Percentiles rank a stretch among this genome's conserved stretches.
These are phyloP conservation scores for Nothobranchius kuhntae DNA, from an alignment of 2,113 vertebrate species.

Conservation along the genomic window DNA sequence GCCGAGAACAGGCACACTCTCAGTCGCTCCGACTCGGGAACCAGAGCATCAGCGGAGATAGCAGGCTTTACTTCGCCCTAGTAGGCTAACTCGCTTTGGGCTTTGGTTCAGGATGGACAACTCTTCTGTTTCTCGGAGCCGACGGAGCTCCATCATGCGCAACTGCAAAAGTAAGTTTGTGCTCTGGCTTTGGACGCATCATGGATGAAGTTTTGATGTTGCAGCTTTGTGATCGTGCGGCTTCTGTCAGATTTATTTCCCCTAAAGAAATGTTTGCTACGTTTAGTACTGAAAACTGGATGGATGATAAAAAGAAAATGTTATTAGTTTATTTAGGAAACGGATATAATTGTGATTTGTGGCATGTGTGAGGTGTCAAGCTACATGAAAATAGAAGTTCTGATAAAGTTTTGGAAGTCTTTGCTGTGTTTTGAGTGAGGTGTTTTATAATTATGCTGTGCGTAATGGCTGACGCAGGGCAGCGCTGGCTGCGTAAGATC, in stretches of 20 bases:
- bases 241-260: conserved; percentile 7
- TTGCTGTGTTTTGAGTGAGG: neutral
- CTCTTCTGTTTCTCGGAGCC: conserved; percentile 76
- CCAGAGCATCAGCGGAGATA: conserved; percentile 85
- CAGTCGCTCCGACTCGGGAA: conserved; percentile 83
- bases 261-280: no score
- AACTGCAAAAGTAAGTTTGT: conserved; percentile 80
- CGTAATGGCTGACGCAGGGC: conserved; percentile 38
- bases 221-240: neutral
- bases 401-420: neutral
- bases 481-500: neutral
- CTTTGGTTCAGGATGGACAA: conserved; percentile 85
- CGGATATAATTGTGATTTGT: no score
- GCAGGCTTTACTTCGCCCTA: conserved; percentile 75
- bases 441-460: conserved; percentile 24
- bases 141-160: conserved; percentile 78
- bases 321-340: no score
- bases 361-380: no score
- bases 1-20: conserved; percentile 73
- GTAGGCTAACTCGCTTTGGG: conserved; percentile 84
- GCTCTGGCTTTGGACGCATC: conserved; percentile 5
- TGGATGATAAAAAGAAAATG: neutral
- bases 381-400: neutral
- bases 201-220: neutral
- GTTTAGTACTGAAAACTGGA: neutral